A percentile compares a stretch with the other conserved stretches of the same genome.
Conservation (phyloP, 2,113 vertebrate species). For the Myxocyprinus asiaticus region DNA sequence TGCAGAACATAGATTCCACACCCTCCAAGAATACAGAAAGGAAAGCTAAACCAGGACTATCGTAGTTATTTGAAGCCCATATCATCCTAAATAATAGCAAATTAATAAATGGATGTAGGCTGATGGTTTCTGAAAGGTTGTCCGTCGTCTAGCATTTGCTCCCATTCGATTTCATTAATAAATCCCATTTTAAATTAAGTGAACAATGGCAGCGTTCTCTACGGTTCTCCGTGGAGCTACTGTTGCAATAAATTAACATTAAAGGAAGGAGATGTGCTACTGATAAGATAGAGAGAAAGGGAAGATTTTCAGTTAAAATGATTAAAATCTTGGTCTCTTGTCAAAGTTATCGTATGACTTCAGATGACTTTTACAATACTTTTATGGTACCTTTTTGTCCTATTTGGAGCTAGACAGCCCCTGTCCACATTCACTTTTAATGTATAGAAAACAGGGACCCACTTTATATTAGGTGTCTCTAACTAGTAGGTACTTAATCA, state of each 20-base stretch:
- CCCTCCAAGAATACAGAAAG: not conserved
- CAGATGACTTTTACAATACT: not conserved
- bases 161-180: not conserved
- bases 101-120: conserved; percentile 10
- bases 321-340: not conserved
- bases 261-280: not conserved
- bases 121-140: not conserved
- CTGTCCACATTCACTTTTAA: too few species aligned
- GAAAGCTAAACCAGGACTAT: not conserved
- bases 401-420: too few species aligned
- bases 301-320: not conserved
- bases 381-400: not conserved
- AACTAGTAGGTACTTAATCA: too few species aligned
- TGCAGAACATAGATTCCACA: too few species aligned
- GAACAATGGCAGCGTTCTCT: not conserved
- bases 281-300: not conserved
- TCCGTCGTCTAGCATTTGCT: not conserved
- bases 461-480: too few species aligned
- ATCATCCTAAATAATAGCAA: conserved; percentile 4
- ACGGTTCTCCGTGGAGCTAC: not conserved
- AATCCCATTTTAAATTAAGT: not conserved
- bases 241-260: conserved; percentile 21
- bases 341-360: not conserved
- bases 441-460: too few species aligned
- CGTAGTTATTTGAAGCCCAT: not conserved